Conservation (phyloP, 2,888 invertebrate genomes). For the Drosophila diplacantha region DNA sequence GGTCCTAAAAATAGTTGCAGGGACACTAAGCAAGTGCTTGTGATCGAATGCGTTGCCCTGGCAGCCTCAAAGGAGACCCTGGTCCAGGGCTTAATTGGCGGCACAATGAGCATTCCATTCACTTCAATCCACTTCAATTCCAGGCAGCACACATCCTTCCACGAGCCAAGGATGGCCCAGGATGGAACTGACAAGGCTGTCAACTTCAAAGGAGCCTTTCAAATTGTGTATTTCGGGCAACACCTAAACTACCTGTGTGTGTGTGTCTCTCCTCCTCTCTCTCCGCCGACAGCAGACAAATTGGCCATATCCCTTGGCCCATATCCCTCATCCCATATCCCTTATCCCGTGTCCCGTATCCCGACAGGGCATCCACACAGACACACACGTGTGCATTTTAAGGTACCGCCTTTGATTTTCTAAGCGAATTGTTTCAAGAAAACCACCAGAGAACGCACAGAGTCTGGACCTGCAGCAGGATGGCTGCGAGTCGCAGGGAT, state of each 20-base stretch:
- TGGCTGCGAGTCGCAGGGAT: neutral
- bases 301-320: conserved; percentile 62
- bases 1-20: conserved; percentile 1
- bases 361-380: conserved; percentile 20
- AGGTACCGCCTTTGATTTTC: conserved; percentile 75
- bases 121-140: conserved; percentile 31
- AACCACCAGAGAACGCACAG: conserved; percentile 66
- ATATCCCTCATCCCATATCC: conserved; percentile 20
- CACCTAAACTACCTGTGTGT: conserved; percentile 53
- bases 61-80: conserved; percentile 12
- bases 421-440: conserved; percentile 76
- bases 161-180: conserved; percentile 36
- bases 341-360: conserved; percentile 22
- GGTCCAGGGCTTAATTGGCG: conserved; percentile 33
- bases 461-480: conserved; percentile 7
- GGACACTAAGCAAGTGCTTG: neutral
- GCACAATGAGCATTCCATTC: conserved; percentile 33
- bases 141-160: conserved; percentile 9
- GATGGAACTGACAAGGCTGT: conserved; percentile 33
- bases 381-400: conserved; percentile 8
- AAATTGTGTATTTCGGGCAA: conserved; percentile 66
- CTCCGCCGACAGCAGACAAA: conserved; percentile 51
- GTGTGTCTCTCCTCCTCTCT: neutral
- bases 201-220: conserved; percentile 68
- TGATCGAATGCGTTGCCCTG: conserved; percentile 21